These are phyloP conservation scores for Phylloscopus trochiloides DNA, from an alignment of 2,113 vertebrate genomes.

Conservation along the genomic window DNA sequence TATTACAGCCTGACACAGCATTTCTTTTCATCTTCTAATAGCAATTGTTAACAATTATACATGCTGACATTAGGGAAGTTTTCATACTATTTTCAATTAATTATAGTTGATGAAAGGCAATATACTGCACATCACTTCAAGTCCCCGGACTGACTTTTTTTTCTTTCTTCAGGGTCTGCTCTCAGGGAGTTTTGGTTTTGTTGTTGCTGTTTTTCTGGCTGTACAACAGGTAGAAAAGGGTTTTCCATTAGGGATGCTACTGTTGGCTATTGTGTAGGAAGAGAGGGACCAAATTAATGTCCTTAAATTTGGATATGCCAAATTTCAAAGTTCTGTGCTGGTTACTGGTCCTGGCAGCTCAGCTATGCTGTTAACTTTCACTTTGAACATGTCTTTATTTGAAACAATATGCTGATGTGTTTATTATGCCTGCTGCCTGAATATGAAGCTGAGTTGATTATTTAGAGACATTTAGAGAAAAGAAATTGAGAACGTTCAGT, in stretches of 20 bases:
- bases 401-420: background rate
- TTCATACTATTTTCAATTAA: slow-evolving; percentile 65
- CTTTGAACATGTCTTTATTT: background rate
- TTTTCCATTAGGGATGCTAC: background rate
- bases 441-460: background rate
- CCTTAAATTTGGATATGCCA: background rate
- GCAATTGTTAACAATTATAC: slow-evolving; percentile 43
- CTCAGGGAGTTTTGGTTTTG: background rate
- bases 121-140: background rate
- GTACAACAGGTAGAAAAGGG: background rate
- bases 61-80: slow-evolving; percentile 50
- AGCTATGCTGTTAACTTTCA: background rate
- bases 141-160: background rate
- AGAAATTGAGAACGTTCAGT: fast-evolving
- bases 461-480: background rate
- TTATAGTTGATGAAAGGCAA: slow-evolving; percentile 48
- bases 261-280: background rate
- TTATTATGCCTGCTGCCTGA: background rate
- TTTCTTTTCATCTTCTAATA: slow-evolving; percentile 64
- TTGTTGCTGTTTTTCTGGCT: background rate
- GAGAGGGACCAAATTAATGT: background rate
- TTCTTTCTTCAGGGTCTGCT: background rate
- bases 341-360: background rate
- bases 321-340: background rate
- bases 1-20: slow-evolving; percentile 64